Evolutionary conservation across 64 coral and sea anemone species (phyloP), one percentile per base, ranked within the genome.

Genomic region (Catalaphyllia jardinei): DNA sequence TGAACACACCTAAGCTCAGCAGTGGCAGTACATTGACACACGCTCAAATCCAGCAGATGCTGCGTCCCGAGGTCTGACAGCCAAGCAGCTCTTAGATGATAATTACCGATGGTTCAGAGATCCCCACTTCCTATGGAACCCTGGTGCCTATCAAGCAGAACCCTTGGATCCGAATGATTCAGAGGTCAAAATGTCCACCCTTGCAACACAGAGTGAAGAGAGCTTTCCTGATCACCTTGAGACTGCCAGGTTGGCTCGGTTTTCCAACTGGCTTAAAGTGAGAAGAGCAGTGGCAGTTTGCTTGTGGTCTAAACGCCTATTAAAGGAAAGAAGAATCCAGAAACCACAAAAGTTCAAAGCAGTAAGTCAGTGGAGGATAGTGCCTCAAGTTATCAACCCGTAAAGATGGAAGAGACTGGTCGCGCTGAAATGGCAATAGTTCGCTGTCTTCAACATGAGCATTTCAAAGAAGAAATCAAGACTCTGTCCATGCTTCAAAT

Each of bases 261-360:
- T 93, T 55, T 93, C 91, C 31, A 62, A 82, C 60, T 93, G 76
- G 85, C 50, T 73, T 22, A 67, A 30, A 29, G 85, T 75, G 51
- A 86, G 18, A 30, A 69, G 64, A 59, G 76, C 71, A 25, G 39
- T 92, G 10, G 90, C 90, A 2, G 15, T 76, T 49, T 86, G 0
- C 38, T 39, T 39, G 38, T 4, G 38, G 38, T 39, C 4, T 39
- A 39, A 39, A 39, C 38, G 38, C 38, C 38, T 39, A 39, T 7
- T 87, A 38, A 74, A 29, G 46, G 85, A 87, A 29, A 50, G 67
- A 57, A 71, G 52, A 55, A 8, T 55, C 52, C 52, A 72, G 51
- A 15, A 60, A 52, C 17, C 78, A 3, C 4, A 74, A 19, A 39
- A 17, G 18, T 4, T 24, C 52, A 55, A 55, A 6, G n/a, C n/a